These are phyloP conservation scores for Sebastes miniatus DNA, from an alignment of 2,797 vertebrate species.

Conservation along the genomic window DNA sequence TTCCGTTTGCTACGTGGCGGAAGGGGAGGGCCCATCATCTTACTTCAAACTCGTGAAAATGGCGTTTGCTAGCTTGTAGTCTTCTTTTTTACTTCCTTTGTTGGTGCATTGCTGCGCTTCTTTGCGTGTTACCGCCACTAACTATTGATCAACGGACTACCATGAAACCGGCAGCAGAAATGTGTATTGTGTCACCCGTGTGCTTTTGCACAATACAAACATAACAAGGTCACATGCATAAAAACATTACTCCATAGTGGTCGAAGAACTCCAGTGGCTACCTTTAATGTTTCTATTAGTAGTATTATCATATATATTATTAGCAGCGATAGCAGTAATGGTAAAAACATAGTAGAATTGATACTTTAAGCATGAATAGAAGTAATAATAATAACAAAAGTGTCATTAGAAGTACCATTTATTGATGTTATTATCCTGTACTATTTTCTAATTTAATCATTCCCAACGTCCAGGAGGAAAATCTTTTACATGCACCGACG, in stretches of 20 bases:
- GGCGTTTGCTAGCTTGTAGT: background rate
- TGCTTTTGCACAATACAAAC: background rate
- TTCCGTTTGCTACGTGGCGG: no score
- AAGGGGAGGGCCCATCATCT: no score
- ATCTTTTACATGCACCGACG: conserved; percentile 93
- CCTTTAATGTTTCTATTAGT: background rate
- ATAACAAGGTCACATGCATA: background rate
- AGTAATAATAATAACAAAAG: background rate
- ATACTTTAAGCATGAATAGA: background rate
- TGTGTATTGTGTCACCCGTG: background rate
- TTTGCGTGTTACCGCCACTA: background rate
- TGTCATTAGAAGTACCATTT: background rate
- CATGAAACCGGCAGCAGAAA: background rate
- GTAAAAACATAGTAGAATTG: background rate
- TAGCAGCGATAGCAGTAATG: background rate
- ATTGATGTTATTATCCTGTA: background rate
- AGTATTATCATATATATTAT: background rate
- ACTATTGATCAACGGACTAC: background rate
- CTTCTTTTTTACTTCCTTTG: background rate
- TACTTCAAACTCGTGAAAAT: no score
- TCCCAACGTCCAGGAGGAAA: conserved; percentile 87
- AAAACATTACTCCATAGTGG: background rate
- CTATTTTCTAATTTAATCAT: background rate
- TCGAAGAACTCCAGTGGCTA: background rate
- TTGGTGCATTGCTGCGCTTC: background rate